Evolutionary conservation across 2,888 invertebrate genomes (phyloP), one percentile per base, ranked within the genome.

Genomic region (Acleris emargana): DNA sequence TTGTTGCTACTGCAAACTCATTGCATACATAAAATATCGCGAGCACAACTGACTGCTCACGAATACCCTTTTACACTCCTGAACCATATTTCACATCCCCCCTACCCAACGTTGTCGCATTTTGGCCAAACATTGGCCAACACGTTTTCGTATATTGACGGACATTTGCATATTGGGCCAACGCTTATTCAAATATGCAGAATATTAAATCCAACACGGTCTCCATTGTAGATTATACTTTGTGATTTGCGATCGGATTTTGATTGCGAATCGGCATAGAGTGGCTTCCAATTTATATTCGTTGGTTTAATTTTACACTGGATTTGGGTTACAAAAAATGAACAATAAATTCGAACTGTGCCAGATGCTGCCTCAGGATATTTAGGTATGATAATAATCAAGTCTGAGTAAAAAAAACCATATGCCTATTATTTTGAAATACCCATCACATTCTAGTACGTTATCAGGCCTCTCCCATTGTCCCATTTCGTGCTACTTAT

Each of bases 151-250:
- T 45, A 17, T 25, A 57, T 47, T 28, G 51, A 43, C 38, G 13
- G 50, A 50, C 20, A 64, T 59, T 54, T 60, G 59, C 64, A 64
- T 64, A 45, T 64, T 64, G 64, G 59, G 50, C 64, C 54, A 64
- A 60, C 43, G 59, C 55, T 64, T 60, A 64, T 64, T 59, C 59
- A 64, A 64, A 64, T 64, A 22, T 50, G 13, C 25, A 20, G 64
- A 60, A 60, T 60, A 64, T 64, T 64, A 60, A 64, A 64, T 55
- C 64, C 59, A 45, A 64, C 64, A 59, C 42, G 64, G 20, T 64
- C 59, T 60, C 64, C 54, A 59, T 59, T 45, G 59, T 55, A 55
- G 59, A 64, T 64, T 55, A 64, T 64, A 64, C 59, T 64, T 64
- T 64, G 42, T 60, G 59, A 64, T 64, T 64, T 58, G 42, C 45